phyloP scores from a whole-genome alignment of 2,113 vertebrate genomes.

The Hippocampus comes region DNA sequence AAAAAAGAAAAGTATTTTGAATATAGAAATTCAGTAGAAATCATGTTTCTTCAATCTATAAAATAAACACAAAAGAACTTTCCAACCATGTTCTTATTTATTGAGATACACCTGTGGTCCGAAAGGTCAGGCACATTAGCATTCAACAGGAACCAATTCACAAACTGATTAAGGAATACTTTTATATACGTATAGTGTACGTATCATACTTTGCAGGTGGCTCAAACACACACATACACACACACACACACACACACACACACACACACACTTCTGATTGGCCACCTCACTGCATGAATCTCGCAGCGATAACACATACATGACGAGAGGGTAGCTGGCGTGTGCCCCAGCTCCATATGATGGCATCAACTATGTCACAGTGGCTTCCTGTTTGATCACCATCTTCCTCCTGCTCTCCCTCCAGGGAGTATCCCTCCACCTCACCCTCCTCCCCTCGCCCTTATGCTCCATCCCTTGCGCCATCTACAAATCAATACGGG shows the following conservation, averaged over 20 bases:
- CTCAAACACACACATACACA: conserved; percentile 70
- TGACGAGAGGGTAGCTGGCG: background rate
- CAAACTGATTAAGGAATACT: background rate
- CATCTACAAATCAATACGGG: conserved; percentile 66
- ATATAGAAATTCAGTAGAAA: too few species aligned
- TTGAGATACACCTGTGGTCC: too few species aligned
- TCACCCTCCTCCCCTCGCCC: conserved; percentile 39
- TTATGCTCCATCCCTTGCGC: conserved; percentile 45
- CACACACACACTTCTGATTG: conserved; percentile 75
- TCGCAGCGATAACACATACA: conserved; percentile 47
- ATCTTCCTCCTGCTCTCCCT: conserved; percentile 9
- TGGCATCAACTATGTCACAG: conserved; percentile 19
- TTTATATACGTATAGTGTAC: background rate
- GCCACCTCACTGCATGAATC: conserved; percentile 71
- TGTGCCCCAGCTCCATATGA: conserved; percentile 6
- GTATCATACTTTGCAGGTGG: conserved; percentile 70
- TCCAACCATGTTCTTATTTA: too few species aligned
- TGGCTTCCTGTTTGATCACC: background rate
- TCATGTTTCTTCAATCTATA: too few species aligned
- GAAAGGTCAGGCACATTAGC: too few species aligned
- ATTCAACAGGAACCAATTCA: background rate
- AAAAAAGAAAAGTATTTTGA: too few species aligned
- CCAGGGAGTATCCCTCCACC: conserved; percentile 28
- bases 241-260: conserved; percentile 64
- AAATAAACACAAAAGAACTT: too few species aligned